Percentiles rank a stretch among this genome's conserved stretches.
Conservation (phyloP, 2,888 invertebrate genomes). For the Rotaria socialis region DNA sequence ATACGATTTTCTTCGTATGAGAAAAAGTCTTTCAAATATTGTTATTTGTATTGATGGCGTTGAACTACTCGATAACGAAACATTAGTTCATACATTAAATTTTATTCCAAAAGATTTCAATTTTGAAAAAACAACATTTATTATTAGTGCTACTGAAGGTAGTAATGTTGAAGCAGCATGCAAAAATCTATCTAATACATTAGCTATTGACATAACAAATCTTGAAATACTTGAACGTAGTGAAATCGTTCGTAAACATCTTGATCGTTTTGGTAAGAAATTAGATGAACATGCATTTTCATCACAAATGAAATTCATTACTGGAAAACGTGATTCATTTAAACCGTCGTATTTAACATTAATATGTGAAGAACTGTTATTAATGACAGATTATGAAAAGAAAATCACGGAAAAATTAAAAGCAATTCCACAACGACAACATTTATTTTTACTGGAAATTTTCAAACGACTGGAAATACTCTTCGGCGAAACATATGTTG, state of each 20-base stretch:
- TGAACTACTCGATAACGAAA: conserved; percentile 54
- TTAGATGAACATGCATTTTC: conserved; percentile 60
- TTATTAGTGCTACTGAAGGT: conserved; percentile 52
- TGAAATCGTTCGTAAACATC: conserved; percentile 53
- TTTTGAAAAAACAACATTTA: conserved; percentile 56
- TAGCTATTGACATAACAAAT: conserved; percentile 50
- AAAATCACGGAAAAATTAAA: conserved; percentile 56
- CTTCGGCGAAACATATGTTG: conserved; percentile 51
- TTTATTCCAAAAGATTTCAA: conserved; percentile 55
- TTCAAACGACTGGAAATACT: conserved; percentile 55
- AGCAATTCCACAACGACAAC: conserved; percentile 55
- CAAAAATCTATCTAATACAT: conserved; percentile 48
- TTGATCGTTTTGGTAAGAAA: conserved; percentile 56
- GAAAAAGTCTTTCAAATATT: conserved; percentile 47
- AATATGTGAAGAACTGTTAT: conserved; percentile 60
- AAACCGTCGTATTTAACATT: conserved; percentile 58
- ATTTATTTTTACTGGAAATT: conserved; percentile 54
- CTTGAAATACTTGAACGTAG: conserved; percentile 57
- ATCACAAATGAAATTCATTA: conserved; percentile 59
- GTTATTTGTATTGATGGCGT: conserved; percentile 58
- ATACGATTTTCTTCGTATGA: background rate
- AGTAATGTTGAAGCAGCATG: conserved; percentile 51
- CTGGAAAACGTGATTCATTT: conserved; percentile 59
- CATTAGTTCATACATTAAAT: conserved; percentile 54
- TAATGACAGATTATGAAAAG: conserved; percentile 58